Conservation (phyloP, 2,113 vertebrate genomes). For the Maccullochella peelii region DNA sequence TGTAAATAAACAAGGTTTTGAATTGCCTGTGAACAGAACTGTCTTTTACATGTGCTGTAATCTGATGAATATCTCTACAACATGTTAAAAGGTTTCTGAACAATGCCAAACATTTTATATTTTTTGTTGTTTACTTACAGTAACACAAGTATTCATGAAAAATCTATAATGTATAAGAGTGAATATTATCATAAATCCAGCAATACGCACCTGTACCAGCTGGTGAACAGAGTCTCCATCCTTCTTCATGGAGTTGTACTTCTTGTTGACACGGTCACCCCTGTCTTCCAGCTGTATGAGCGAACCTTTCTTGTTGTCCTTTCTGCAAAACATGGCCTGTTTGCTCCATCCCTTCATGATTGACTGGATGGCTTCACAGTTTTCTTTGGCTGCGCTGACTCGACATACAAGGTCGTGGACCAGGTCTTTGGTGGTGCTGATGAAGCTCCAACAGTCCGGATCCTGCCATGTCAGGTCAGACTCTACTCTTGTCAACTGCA, state of each 20-base stretch:
- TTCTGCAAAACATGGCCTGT: constrained; percentile 82
- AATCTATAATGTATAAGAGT: background rate
- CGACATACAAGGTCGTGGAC: constrained; percentile 78
- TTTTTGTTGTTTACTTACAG: background rate
- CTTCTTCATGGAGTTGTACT: constrained; percentile 80
- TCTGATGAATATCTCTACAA: background rate
- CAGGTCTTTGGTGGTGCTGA: constrained; percentile 73
- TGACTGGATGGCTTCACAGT: constrained; percentile 79
- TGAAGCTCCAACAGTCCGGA: constrained; percentile 81
- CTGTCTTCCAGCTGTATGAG: constrained; percentile 84
- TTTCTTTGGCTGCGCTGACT: constrained; percentile 82
- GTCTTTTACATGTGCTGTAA: background rate
- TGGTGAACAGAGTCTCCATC: constrained; percentile 82
- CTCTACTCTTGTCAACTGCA: constrained; percentile 78
- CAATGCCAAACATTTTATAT: background rate
- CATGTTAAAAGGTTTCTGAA: background rate
- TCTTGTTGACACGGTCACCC: constrained; percentile 78
- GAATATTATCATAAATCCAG: constrained; percentile 6
- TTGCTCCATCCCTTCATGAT: constrained; percentile 83
- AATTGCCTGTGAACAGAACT: background rate
- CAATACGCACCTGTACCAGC: constrained; percentile 82
- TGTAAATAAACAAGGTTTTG: background rate
- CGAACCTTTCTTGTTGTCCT: constrained; percentile 82
- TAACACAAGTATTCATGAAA: background rate
- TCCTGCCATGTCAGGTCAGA: constrained; percentile 80